Evolutionary conservation across 2,113 vertebrate genomes (phyloP), one percentile per base, ranked within the genome.

Genomic region (Ascaphus truei): DNA sequence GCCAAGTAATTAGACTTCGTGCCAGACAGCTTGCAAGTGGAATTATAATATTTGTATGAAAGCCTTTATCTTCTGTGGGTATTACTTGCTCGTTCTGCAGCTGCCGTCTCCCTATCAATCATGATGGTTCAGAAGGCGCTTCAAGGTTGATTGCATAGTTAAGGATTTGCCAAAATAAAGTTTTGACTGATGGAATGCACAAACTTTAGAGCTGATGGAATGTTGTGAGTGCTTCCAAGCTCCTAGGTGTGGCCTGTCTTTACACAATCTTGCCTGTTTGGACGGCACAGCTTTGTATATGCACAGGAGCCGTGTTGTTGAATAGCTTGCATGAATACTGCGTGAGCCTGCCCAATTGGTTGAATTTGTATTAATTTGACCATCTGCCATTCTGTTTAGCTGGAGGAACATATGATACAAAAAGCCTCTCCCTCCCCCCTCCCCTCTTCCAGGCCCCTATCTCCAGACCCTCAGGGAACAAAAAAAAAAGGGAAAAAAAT

Each of bases 321-420:
- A 66, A n/a, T 61, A 34, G 7, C 61, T 52, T 56, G 75, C 33
- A 36, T 66, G 30, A 36, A 41, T 52, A 15, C 64, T 53, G 72
- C 79, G 79, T 55, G 59, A 75, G 72, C 79, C 82, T 55, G 72
- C 84, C 86, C 81, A 48, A 71, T 86, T 82, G 76, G 84, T 78
- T 79, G 79, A 88, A 88, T 85, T 80, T 75, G 82, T 82, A 79
- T 91, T 91, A 84, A 87, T 91, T 79, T 82, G 85, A 83, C 88
- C 90, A 91, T 92, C 91, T 94, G 90, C 88, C 82, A 48, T 75
- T 74, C 88, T 77, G 82, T 88, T 77, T 84, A 83, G 83, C 81
- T 75, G 68, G 80, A 86, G 90, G 88, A 92, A 91, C 86, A 86
- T 76, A 76, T 88, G 83, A 86, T 79, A 74, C 77, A 15, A 3